These are phyloP conservation scores for Neoniphon sammara DNA, from an alignment of 2,797 vertebrate genomes.

Conservation along the genomic window DNA sequence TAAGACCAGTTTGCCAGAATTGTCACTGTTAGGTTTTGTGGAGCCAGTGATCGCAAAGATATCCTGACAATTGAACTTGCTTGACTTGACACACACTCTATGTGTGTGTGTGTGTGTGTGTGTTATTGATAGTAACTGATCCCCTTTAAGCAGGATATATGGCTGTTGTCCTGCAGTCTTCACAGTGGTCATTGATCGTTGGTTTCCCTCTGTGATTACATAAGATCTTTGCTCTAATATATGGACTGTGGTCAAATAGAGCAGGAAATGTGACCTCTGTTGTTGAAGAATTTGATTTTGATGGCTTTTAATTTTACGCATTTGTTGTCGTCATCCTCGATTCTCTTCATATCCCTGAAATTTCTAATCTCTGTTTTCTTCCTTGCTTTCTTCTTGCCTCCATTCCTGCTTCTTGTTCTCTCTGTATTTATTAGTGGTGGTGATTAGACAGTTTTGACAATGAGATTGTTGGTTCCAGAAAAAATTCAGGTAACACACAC, in stretches of 20 bases:
- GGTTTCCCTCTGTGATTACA: background rate
- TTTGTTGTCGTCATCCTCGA: too few species aligned
- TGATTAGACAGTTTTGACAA: background rate
- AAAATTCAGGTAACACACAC: background rate
- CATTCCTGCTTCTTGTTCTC: slow-evolving; percentile 10
- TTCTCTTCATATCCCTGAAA: background rate
- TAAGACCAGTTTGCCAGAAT: too few species aligned
- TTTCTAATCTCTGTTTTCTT: background rate
- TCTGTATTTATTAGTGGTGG: slow-evolving; percentile 7
- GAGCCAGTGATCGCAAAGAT: too few species aligned
- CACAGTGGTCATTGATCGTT: slow-evolving; percentile 1
- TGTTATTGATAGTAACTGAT: background rate
- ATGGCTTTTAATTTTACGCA: background rate
- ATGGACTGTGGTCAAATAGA: too few species aligned
- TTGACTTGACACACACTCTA: too few species aligned
- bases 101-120: slow-evolving; percentile 11
- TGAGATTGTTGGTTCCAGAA: background rate
- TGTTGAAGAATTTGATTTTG: background rate
- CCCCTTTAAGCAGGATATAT: slow-evolving; percentile 8
- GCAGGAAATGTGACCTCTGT: background rate
- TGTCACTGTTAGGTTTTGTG: too few species aligned
- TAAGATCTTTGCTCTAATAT: background rate
- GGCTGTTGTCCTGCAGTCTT: slow-evolving; percentile 3
- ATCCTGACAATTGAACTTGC: too few species aligned
- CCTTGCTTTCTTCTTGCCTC: background rate